Evolutionary conservation across 2,797 vertebrate genomes (phyloP), one percentile per base, ranked within the genome.

Genomic region (Sebastes hubbsi): DNA sequence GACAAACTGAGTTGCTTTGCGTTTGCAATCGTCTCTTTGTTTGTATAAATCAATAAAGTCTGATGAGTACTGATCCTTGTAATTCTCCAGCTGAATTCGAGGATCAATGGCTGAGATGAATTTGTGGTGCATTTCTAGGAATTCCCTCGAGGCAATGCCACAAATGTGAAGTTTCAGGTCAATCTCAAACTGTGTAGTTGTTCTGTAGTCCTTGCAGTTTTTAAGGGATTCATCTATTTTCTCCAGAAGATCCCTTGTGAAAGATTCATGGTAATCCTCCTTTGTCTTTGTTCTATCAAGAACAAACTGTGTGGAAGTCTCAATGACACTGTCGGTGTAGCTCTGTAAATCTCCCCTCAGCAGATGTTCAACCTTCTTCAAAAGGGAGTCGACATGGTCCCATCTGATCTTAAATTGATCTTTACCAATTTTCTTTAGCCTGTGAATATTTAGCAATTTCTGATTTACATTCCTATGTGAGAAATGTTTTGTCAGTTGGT

Each of bases 151-250:
- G 1, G 92, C 90, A 85, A 75, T 46, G 18, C 83, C 80, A 67
- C 90, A 93, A 4, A 94, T 84, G 59, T 93, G 72, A 42, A 92
- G 25, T 63, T 91, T 95, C 24, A 94, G 60, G 14, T 89, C 80
- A 54, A 88, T 24, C 60, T 86, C 90, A 80, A 87, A 93, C 32
- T 75, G 18, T 8, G 11, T 4, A 6, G 59, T 84, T 14, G 12
- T 20, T 72, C 0, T 1, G 0, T 1, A 1, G 13, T 42, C 0
- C 38, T 72, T 63, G 4, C 18, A 13, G 0, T 27, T 1, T 7
- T 11, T 36, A 0, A 89, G 60, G 2, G 0, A 38, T 3, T 38
- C 2, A 63, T 93, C 65, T 1, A 85, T 20, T 25, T 75, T 70
- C 2, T 86, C 38, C 3, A 95, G 10, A 34, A 90, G 74, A 0